Evolutionary conservation across 1,140 invertebrate genomes (phyloP).

Genomic region (Hermetia illucens): DNA sequence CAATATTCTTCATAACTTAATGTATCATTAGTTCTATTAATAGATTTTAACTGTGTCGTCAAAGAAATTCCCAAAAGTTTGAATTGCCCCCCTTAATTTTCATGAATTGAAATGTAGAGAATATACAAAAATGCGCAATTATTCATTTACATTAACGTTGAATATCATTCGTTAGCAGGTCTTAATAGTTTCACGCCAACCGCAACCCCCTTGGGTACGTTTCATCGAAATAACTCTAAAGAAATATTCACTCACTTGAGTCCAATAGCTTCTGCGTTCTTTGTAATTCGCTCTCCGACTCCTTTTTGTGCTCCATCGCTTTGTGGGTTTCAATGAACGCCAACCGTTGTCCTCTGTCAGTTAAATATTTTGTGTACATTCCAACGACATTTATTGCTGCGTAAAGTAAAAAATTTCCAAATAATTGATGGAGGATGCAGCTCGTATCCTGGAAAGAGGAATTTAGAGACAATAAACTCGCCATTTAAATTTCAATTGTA

Average conservation of each 20-base stretch:
- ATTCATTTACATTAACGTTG: too few species aligned
- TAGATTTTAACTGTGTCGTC: too few species aligned
- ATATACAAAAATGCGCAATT: too few species aligned
- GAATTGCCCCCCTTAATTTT: too few species aligned
- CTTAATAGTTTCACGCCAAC: too few species aligned
- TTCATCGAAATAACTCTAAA: too few species aligned
- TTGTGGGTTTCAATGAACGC: constrained; percentile 91
- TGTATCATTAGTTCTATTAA: too few species aligned
- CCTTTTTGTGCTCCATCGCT: constrained; percentile 87
- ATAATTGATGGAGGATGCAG: constrained; percentile 50
- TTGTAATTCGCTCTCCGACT: constrained; percentile 87
- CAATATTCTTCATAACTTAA: too few species aligned
- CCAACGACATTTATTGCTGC: constrained; percentile 83
- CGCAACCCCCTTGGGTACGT: too few species aligned
- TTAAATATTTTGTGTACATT: constrained; percentile 93
- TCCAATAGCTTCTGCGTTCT: constrained; percentile 83
- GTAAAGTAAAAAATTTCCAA: constrained; percentile 69
- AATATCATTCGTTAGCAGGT: too few species aligned
- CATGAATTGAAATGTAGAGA: too few species aligned
- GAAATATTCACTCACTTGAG: constrained; percentile 55
- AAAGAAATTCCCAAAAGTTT: too few species aligned
- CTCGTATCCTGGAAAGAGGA: constrained; percentile 31
- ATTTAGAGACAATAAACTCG: not conserved
- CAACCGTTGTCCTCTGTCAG: constrained; percentile 85
- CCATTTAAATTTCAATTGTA: not conserved